These are phyloP conservation scores for Oxyteleia sp. DNA, from an alignment of 2,888 invertebrate species.

Conservation along the genomic window DNA sequence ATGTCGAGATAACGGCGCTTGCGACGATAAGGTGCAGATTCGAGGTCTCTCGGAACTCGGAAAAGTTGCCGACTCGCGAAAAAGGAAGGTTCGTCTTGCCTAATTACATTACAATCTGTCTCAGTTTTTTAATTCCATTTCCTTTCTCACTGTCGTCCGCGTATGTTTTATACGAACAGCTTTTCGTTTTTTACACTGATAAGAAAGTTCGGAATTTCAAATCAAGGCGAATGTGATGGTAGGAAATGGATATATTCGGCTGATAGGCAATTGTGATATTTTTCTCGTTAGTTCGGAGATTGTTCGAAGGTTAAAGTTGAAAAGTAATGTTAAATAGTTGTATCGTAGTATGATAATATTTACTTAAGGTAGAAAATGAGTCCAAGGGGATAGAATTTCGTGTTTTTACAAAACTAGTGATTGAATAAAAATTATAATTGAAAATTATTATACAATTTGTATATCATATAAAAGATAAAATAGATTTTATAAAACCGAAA, in stretches of 20 bases:
- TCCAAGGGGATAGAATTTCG: no score
- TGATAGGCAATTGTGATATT: no score
- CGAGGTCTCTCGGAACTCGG: conserved; percentile 35
- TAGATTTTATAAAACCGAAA: no score
- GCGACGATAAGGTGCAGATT: conserved; percentile 54
- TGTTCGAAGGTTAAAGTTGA: no score
- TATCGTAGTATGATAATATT: no score
- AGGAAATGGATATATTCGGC: not conserved
- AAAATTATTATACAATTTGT: no score
- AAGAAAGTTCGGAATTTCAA: conserved; percentile 16
- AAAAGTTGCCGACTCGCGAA: conserved; percentile 46
- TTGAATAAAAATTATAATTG: no score
- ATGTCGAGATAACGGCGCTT: conserved; percentile 54
- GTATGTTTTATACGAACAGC: conserved; percentile 9
- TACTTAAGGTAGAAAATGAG: no score
- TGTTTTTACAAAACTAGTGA: no score
- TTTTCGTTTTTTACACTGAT: conserved; percentile 15
- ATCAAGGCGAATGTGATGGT: not conserved
- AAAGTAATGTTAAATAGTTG: no score
- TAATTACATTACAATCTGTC: conserved; percentile 67
- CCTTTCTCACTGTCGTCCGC: conserved; percentile 5
- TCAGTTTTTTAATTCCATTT: conserved; percentile 52
- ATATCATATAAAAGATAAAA: no score
- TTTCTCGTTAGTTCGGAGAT: no score
- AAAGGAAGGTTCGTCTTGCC: conserved; percentile 45